Base-by-base conservation (phyloP, 1,140 invertebrate genomes). In the Papilio helenus region DNA sequence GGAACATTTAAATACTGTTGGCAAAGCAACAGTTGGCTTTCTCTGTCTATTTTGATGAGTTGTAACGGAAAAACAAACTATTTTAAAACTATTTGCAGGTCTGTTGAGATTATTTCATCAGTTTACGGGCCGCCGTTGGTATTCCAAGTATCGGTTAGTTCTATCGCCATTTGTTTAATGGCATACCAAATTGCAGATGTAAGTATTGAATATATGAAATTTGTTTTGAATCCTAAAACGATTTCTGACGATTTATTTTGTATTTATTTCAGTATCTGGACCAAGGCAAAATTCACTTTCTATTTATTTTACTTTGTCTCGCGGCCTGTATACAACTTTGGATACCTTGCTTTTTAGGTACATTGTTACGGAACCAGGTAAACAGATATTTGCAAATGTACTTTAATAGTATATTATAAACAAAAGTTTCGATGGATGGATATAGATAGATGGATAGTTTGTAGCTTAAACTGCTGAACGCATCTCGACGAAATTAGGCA, bases 301-400 rank as follows among this genome's bases (percentile, higher is more conserved):
- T 86, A 3, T 89, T 90, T 76, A 78, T 72, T 20, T 79, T 89
- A 79, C 20, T 90, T 29, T 73, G 77, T 3, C 39, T 86, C 16
- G 84, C 82, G 3, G 82, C 83, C 2, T 84, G 76, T 18, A 3
- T 89, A 20, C 90, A 92, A 51, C 82, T 90, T 23, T 92, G 88
- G 88, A 88, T 92, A 79, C 90, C 90, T 3, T 92, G 90, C 78
- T 88, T 88, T 42, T 79, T 92, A 18, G 88, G 90, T 1, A 89
- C 90, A 1, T 46, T 90, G 29, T 72, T 92, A 26, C 83, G 84
- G 72, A 86, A 88, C 74, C 90, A 92, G 81, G 90, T 90, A 79
- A 83, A 79, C 82, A 73, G 3, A 49, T 7, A 14, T 46, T 14
- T 16, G 12, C 14, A 46, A 46, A 46, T 46, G 44, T 14, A 4